Conservation (phyloP, 2,113 vertebrate genomes). For the Balaenoptera acutorostrata region DNA sequence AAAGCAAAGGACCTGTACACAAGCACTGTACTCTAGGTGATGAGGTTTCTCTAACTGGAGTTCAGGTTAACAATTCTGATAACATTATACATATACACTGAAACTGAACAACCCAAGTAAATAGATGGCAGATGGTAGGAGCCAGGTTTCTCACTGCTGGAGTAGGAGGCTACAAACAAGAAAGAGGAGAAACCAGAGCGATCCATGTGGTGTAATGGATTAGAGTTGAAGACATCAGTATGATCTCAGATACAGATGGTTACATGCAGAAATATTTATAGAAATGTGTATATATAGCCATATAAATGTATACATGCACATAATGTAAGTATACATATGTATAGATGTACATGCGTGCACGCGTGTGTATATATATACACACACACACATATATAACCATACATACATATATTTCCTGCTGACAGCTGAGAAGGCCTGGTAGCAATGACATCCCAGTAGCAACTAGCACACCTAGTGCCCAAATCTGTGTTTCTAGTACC, state of each 20-base stretch:
- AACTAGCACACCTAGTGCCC: background rate
- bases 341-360: background rate
- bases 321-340: no score
- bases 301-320: no score
- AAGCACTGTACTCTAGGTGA: background rate
- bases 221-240: background rate
- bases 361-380: background rate
- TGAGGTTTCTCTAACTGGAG: background rate
- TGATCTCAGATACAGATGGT: background rate
- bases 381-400: fast-evolving
- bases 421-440: background rate
- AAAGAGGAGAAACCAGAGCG: background rate
- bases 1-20: background rate
- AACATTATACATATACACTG: background rate
- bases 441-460: background rate
- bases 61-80: background rate
- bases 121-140: background rate
- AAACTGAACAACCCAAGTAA: background rate
- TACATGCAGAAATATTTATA: background rate
- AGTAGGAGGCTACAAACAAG: background rate
- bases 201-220: background rate
- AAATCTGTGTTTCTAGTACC: background rate
- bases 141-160: background rate
- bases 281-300: background rate
- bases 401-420: background rate